phyloP scores from a whole-genome alignment of 2,888 invertebrate genomes.

The Eupelmus urozonus region DNA sequence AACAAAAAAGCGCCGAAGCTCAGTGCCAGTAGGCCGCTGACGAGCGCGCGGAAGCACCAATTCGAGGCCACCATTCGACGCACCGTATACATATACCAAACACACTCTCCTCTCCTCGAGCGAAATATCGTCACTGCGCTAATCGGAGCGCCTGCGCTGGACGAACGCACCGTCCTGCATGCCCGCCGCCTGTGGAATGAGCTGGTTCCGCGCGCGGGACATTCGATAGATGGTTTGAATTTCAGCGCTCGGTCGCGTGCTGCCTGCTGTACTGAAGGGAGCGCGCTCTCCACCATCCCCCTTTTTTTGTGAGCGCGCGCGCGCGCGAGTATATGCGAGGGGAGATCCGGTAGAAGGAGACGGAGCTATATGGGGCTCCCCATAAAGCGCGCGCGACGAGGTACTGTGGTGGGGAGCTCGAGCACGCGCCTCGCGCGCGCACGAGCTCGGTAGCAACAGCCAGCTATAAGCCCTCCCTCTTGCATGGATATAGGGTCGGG shows the following conservation, averaged over 20 bases:
- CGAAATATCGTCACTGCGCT: too few species aligned
- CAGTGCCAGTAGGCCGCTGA: too few species aligned
- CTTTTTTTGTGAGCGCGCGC: slow-evolving; percentile 29
- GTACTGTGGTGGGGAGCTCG: slow-evolving; percentile 65
- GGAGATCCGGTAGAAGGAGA: slow-evolving; percentile 54
- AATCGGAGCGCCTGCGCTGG: slow-evolving; percentile 66
- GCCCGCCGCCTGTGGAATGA: slow-evolving; percentile 73
- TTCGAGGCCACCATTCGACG: too few species aligned
- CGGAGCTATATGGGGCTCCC: slow-evolving; percentile 22
- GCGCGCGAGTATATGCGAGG: slow-evolving; percentile 8
- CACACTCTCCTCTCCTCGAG: too few species aligned
- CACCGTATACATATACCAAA: too few species aligned
- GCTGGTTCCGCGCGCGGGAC: slow-evolving; percentile 1
- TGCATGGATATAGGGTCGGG: slow-evolving; percentile 12
- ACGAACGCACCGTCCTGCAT: slow-evolving; percentile 71
- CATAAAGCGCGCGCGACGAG: neutral
- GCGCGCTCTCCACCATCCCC: slow-evolving; percentile 22
- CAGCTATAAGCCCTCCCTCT: slow-evolving; percentile 41
- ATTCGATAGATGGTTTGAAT: slow-evolving; percentile 56
- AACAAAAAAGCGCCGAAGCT: too few species aligned
- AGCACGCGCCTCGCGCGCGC: slow-evolving; percentile 77
- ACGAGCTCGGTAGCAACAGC: slow-evolving; percentile 65
- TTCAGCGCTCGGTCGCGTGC: slow-evolving; percentile 56
- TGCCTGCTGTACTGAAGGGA: neutral
- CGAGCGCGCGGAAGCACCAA: too few species aligned